Percentiles rank a stretch among this genome's conserved stretches.
Evolutionary conservation across 2,113 vertebrate genomes (phyloP).

Genomic region (Mobula hypostoma): DNA sequence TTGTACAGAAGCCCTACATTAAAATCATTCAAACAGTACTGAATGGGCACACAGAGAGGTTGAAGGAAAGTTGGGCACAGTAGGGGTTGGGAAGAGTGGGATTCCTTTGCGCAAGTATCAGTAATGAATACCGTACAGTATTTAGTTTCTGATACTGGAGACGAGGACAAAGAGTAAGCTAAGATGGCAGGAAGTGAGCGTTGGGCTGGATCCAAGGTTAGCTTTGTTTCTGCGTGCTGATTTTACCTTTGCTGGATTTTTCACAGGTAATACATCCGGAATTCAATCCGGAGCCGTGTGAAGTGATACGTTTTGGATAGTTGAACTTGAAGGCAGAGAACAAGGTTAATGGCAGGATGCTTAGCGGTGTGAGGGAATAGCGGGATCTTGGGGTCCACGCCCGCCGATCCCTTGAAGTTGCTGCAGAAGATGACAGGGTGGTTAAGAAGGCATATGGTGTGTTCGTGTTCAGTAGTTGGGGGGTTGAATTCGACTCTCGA

Average conservation of each 20-base stretch:
- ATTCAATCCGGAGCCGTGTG: no score
- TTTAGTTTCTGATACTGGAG: background rate
- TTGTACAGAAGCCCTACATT: background rate
- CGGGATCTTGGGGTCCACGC: no score
- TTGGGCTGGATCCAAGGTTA: background rate
- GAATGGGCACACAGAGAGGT: background rate
- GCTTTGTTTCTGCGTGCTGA: background rate
- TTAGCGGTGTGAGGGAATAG: no score
- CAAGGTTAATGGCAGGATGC: no score
- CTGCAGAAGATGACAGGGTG: no score
- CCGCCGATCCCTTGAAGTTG: no score
- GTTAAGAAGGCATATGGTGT: no score
- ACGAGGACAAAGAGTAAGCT: background rate
- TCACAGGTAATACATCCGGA: background rate
- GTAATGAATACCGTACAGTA: background rate
- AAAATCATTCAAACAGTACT: background rate
- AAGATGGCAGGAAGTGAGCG: background rate
- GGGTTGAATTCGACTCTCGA: no score
- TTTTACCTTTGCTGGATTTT: background rate
- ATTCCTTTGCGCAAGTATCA: background rate
- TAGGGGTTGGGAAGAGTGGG: background rate
- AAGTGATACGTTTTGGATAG: no score
- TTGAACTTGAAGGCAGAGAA: no score
- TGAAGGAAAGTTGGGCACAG: background rate
- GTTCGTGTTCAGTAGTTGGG: no score